A percentile compares a stretch with the other conserved stretches of the same genome.
Conservation (phyloP, 1,140 invertebrate genomes). For the Drosophila yakuba region DNA sequence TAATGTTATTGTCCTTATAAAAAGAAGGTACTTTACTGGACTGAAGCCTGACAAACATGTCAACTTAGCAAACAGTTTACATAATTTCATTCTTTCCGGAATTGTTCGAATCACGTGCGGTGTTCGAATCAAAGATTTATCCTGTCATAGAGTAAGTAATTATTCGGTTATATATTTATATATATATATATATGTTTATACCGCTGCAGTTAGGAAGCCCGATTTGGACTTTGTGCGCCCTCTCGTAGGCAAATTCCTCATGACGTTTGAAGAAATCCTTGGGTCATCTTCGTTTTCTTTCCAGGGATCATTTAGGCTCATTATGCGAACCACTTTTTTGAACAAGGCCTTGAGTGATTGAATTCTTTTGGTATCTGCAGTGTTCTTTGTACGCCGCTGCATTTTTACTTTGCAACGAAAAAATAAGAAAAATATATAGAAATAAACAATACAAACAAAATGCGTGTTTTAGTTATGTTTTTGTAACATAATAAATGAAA, state of each 20-base stretch:
- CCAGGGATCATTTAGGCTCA: conserved; percentile 52
- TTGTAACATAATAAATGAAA: background rate
- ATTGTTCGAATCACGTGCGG: conserved; percentile 30
- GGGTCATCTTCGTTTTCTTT: conserved; percentile 11
- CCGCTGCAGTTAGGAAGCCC: conserved; percentile 36
- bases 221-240: conserved; percentile 23
- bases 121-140: conserved; percentile 48
- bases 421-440: background rate
- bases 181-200: background rate
- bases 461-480: background rate
- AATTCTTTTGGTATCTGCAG: conserved; percentile 12
- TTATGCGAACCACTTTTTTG: conserved; percentile 44
- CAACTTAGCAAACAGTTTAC: conserved; percentile 31
- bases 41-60: conserved; percentile 31
- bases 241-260: conserved; percentile 9
- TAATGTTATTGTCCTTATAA: background rate
- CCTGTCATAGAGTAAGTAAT: conserved; percentile 22
- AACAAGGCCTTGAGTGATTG: conserved; percentile 21
- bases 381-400: conserved; percentile 22
- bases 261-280: background rate
- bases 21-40: conserved; percentile 26
- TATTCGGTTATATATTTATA: background rate
- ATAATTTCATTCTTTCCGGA: conserved; percentile 37
- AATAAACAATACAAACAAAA: background rate
- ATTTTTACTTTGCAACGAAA: conserved; percentile 4